phyloP scores from a whole-genome alignment of 2,888 invertebrate genomes.

The Pterobdella sp. region DNA sequence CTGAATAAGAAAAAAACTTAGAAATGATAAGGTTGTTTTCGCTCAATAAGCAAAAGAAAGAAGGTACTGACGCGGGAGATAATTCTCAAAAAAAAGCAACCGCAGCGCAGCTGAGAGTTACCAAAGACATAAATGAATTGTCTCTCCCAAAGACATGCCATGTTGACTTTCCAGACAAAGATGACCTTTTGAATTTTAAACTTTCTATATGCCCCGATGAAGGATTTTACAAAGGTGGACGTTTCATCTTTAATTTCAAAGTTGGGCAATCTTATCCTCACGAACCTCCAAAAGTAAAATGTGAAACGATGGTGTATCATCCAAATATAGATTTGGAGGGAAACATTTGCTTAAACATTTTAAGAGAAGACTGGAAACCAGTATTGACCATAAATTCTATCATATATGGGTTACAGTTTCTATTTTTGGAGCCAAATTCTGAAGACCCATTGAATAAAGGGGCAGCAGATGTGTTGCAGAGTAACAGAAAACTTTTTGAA shows the following conservation, averaged over 20 bases:
- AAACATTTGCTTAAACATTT: slow-evolving; percentile 91
- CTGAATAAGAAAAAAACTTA: neutral
- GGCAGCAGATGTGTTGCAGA: slow-evolving; percentile 91
- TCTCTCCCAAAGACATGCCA: slow-evolving; percentile 92
- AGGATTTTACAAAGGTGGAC: slow-evolving; percentile 87
- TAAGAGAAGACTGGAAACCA: slow-evolving; percentile 96
- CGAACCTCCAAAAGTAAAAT: slow-evolving; percentile 95
- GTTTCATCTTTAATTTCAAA: slow-evolving; percentile 92
- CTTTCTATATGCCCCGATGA: slow-evolving; percentile 92
- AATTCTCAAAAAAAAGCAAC: slow-evolving; percentile 68
- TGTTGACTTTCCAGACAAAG: slow-evolving; percentile 90
- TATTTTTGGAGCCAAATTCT: slow-evolving; percentile 95
- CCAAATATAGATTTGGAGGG: slow-evolving; percentile 96
- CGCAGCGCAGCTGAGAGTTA: slow-evolving; percentile 90
- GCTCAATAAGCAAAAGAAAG: slow-evolving; percentile 89
- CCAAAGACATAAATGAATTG: slow-evolving; percentile 96
- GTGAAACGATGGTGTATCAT: slow-evolving; percentile 93
- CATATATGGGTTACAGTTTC: slow-evolving; percentile 91
- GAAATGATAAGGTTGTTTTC: slow-evolving; percentile 94
- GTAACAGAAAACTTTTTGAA: slow-evolving; percentile 84
- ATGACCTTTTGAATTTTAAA: slow-evolving; percentile 91
- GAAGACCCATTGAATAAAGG: slow-evolving; percentile 97
- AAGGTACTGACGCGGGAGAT: slow-evolving; percentile 55
- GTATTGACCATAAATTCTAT: slow-evolving; percentile 94
- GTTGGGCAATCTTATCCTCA: slow-evolving; percentile 95